These are phyloP conservation scores for Callionymus lyra DNA, from an alignment of 2,113 vertebrate species.

Conservation along the genomic window DNA sequence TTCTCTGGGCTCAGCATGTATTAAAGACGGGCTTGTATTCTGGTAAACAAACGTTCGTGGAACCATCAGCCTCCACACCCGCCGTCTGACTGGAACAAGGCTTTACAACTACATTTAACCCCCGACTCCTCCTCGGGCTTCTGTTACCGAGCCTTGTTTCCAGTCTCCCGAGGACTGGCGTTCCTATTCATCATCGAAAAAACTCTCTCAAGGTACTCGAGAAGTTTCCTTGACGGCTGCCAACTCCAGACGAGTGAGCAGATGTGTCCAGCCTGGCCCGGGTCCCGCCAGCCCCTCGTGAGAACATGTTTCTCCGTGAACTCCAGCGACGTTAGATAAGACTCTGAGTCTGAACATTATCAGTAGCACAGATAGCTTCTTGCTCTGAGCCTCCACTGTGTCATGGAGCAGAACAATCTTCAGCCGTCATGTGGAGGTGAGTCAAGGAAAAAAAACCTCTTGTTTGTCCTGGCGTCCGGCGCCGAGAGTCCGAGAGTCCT, in stretches of 20 bases:
- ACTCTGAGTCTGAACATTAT: constrained; percentile 32
- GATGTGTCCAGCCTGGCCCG: constrained; percentile 21
- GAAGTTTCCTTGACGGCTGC: constrained; percentile 32
- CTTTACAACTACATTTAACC: not conserved
- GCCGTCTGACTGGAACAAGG: constrained; percentile 1
- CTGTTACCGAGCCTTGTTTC: constrained; percentile 13
- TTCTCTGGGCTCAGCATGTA: too few species aligned
- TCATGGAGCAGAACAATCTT: too few species aligned
- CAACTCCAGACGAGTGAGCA: constrained; percentile 13
- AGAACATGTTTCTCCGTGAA: constrained; percentile 19
- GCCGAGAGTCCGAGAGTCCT: constrained; percentile 35
- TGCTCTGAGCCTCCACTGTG: too few species aligned
- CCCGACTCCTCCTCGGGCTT: constrained; percentile 10
- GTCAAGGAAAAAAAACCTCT: too few species aligned
- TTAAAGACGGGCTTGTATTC: too few species aligned
- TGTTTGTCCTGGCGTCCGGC: constrained; percentile 65
- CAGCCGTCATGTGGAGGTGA: too few species aligned
- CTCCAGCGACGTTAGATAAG: constrained; percentile 21
- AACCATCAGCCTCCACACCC: not conserved
- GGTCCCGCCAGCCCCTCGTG: constrained; percentile 10
- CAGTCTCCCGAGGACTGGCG: constrained; percentile 20
- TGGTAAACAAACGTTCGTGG: too few species aligned
- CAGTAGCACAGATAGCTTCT: too few species aligned
- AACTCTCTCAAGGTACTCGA: constrained; percentile 31
- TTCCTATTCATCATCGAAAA: constrained; percentile 7